Conservation (phyloP, 2,113 vertebrate species). For the Plotosus lineatus region DNA sequence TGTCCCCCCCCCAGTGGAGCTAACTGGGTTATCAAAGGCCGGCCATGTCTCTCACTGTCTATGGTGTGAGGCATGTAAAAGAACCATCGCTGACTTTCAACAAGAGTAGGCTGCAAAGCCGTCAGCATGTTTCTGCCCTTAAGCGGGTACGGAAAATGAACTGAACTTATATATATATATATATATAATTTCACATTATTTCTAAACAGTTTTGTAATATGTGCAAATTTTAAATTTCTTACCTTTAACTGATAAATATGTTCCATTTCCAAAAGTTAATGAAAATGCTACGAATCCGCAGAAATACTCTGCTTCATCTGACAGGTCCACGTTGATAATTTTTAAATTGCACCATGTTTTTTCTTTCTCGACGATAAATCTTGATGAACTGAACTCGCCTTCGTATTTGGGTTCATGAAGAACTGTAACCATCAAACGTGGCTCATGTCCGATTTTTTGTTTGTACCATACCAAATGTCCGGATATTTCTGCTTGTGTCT, state of each 20-base stretch:
- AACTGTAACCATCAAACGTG: not conserved
- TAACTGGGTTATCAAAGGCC: no score
- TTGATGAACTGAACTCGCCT: not conserved
- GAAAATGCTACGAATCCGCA: conserved; percentile 13
- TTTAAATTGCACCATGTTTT: not conserved
- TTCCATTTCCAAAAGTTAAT: conserved; percentile 32
- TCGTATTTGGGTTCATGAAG: not conserved
- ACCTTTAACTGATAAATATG: conserved; percentile 34
- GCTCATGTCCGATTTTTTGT: conserved; percentile 13
- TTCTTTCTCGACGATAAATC: not conserved
- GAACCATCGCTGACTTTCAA: no score
- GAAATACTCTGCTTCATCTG: conserved; percentile 33
- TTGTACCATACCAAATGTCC: conserved; percentile 18
- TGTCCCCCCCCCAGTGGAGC: no score
- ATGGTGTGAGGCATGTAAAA: no score
- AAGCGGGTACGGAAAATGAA: no score
- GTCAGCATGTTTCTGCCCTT: no score
- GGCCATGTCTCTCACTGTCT: no score
- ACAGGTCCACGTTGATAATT: conserved; percentile 3
- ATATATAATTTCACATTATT: no score
- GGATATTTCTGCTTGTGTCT: no score
- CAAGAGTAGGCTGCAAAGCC: no score
- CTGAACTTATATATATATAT: no score
- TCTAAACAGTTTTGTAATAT: no score
- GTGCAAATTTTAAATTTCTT: not conserved